A percentile compares a stretch with the other conserved stretches of the same genome.
Conservation (phyloP, 2,888 invertebrate genomes). For the Tribolium freemani region DNA sequence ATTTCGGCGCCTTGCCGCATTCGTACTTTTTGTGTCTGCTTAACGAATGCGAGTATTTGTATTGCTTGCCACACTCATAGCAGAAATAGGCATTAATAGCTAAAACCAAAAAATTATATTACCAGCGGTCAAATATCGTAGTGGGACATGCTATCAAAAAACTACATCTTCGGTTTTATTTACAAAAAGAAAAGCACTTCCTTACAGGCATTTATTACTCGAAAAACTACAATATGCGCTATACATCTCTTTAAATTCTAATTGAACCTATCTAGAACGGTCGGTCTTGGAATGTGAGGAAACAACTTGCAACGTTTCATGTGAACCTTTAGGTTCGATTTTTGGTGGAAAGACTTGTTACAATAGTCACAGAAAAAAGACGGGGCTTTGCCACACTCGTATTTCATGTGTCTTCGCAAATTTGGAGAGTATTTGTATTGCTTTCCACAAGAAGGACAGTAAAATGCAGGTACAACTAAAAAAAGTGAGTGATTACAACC, state of each 20-base stretch:
- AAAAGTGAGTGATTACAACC: neutral
- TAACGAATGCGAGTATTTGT: constrained; percentile 58
- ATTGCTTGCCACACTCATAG: constrained; percentile 54
- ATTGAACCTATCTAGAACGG: neutral
- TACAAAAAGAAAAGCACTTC: neutral
- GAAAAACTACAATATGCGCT: neutral
- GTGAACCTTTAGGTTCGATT: constrained; percentile 48
- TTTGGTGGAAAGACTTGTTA: constrained; percentile 45
- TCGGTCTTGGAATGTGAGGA: constrained; percentile 11
- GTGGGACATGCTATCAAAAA: neutral
- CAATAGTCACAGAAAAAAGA: constrained; percentile 71
- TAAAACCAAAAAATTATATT: constrained; percentile 32
- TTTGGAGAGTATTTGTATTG: constrained; percentile 41
- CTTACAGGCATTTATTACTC: neutral
- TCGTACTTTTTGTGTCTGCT: constrained; percentile 58
- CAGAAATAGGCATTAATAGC: constrained; percentile 45
- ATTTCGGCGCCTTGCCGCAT: constrained; percentile 58
- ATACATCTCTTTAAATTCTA: neutral
- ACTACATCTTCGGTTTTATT: neutral
- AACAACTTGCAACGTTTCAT: constrained; percentile 35
- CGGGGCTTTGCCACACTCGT: constrained; percentile 70
- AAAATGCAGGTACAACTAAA: constrained; percentile 25
- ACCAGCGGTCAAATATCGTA: neutral
- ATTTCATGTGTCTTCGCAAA: constrained; percentile 38
- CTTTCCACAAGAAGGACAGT: constrained; percentile 30